Base-by-base conservation (phyloP, 1,140 invertebrate species). In the Asbolus verrucosus region DNA sequence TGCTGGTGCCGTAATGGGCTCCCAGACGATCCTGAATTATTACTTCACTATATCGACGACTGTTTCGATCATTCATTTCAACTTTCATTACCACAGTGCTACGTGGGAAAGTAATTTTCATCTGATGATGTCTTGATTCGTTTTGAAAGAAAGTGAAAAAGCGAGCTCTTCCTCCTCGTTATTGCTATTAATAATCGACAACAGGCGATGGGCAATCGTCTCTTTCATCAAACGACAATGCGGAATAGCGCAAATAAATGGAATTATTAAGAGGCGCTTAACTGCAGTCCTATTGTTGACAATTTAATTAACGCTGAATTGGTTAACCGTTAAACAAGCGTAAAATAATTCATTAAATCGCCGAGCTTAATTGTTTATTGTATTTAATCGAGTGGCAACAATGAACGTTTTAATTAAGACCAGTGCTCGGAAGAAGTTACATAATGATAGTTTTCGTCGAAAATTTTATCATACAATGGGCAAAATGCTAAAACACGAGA, bases 401-500 rank as follows among this genome's bases (percentile, higher is more conserved):
- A 54, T 54, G 14, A 54, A 54, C n/a, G 11, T 11, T 27, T n/a
- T 54, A 54, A 54, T 54, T 54, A 54, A n/a, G 41, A n/a, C 16
- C 15, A 46, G 41, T 27, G 33, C 11, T 2, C 33, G 46, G 21
- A 46, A 46, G 18, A 41, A 14, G 15, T 6, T 6, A 8, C 3
- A 27, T 4, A 27, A 27, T 54, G 14, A 27, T 54, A 14, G 9
- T 54, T 54, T 54, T 54, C 21, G 46, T 54, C 13, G 46, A 54
- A 54, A 27, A n/a, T 54, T 19, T 54, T 54, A 54, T 54, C 46
- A 54, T 54, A 54, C 46, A 54, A 54, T 54, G 27, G 14, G 46
- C 46, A 27, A 54, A 54, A 54, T 54, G 46, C 46, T 54, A 54
- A 54, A 54, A 54, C 46, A 54, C n/a, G 8, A 54, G 46, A 54